Evolutionary conservation across 2,888 invertebrate genomes (phyloP).

Genomic region (Galeopsomyia nigrocyanea): DNA sequence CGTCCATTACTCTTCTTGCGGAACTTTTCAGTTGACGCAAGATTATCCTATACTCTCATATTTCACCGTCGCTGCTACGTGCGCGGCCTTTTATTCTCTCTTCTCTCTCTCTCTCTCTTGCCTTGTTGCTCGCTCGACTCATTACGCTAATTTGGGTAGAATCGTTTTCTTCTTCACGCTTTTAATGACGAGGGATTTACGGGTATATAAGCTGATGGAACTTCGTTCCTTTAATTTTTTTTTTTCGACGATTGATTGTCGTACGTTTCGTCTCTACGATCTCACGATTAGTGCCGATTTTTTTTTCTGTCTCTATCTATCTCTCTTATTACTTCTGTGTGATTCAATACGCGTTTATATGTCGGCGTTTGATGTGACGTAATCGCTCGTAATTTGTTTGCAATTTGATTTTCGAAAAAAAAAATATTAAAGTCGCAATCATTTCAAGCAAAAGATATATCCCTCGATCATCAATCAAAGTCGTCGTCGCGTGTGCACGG

Average conservation of each 20-base stretch:
- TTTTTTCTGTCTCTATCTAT: too few species aligned
- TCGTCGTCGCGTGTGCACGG: too few species aligned
- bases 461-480: too few species aligned
- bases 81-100: constrained; percentile 9
- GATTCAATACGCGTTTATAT: too few species aligned
- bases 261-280: too few species aligned
- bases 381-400: too few species aligned
- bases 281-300: too few species aligned
- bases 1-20: constrained; percentile 47
- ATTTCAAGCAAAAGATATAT: too few species aligned
- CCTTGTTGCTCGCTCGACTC: constrained; percentile 8
- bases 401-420: too few species aligned
- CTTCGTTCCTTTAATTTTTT: neutral
- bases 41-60: constrained; percentile 46
- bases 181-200: constrained; percentile 13
- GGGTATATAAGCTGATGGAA: constrained; percentile 7
- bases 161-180: constrained; percentile 22
- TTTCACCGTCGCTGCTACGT: constrained; percentile 39
- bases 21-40: constrained; percentile 48
- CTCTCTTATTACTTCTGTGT: too few species aligned
- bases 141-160: constrained; percentile 41
- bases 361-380: too few species aligned
- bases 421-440: too few species aligned
- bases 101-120: neutral
- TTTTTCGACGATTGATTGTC: constrained; percentile 29